These are phyloP conservation scores for Melanotaenia maccullochi DNA, from an alignment of 2,797 vertebrate genomes.

Conservation along the genomic window DNA sequence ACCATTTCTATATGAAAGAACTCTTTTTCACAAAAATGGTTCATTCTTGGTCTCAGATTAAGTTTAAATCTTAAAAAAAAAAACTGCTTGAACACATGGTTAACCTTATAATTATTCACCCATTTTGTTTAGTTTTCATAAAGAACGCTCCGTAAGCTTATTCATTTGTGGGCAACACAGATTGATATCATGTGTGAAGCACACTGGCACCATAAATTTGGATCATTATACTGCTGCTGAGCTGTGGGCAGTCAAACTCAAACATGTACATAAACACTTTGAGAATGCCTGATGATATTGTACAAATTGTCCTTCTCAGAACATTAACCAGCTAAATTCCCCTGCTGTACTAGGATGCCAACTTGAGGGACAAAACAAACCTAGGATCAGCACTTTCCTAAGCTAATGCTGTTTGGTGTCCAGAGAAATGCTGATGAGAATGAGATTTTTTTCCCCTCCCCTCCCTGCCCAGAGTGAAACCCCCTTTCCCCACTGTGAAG, in stretches of 20 bases:
- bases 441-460: slow-evolving; percentile 57
- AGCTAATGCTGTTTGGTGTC: slow-evolving; percentile 68
- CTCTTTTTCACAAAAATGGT: slow-evolving; percentile 54
- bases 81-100: slow-evolving; percentile 40
- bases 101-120: slow-evolving; percentile 45
- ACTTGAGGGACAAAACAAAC: slow-evolving; percentile 68
- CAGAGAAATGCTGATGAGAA: slow-evolving; percentile 76
- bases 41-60: slow-evolving; percentile 23
- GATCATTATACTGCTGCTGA: slow-evolving; percentile 32
- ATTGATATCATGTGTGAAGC: slow-evolving; percentile 59
- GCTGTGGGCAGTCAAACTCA: slow-evolving; percentile 47
- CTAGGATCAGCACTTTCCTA: slow-evolving; percentile 71
- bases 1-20: slow-evolving; percentile 22
- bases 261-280: slow-evolving; percentile 60
- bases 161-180: slow-evolving; percentile 59
- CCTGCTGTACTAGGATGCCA: slow-evolving; percentile 57
- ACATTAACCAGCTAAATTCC: slow-evolving; percentile 79
- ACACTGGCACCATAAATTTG: slow-evolving; percentile 50
- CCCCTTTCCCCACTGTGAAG: slow-evolving; percentile 74
- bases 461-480: slow-evolving; percentile 48
- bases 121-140: slow-evolving; percentile 49
- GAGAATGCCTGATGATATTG: slow-evolving; percentile 59
- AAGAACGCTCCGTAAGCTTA: slow-evolving; percentile 23
- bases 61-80: slow-evolving; percentile 9
- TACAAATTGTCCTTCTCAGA: slow-evolving; percentile 80